Evolutionary conservation across 2,797 vertebrate genomes (phyloP).

Genomic region (Oreonectes daqikongensis): DNA sequence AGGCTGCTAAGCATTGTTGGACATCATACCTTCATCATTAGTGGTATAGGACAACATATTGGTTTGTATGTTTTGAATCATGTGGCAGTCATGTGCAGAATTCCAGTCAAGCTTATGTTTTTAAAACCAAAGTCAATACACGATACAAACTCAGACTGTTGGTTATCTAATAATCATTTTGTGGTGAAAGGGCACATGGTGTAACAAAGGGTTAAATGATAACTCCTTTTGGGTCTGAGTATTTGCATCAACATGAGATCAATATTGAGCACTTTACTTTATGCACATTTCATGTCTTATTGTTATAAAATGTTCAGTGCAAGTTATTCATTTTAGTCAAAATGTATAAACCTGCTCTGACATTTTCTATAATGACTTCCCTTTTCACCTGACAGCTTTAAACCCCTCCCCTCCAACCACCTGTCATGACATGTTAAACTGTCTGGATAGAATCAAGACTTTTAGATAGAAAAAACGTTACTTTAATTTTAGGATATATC

Average conservation of each 20-base stretch:
- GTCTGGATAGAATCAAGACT: background rate
- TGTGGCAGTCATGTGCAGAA: slow-evolving; percentile 42
- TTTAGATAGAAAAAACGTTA: too few relatives aligned
- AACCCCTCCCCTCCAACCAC: background rate
- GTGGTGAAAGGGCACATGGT: background rate
- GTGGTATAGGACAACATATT: background rate
- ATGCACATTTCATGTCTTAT: background rate
- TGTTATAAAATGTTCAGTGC: too few relatives aligned
- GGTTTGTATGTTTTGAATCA: slow-evolving; percentile 1
- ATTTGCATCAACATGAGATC: background rate
- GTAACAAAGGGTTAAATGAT: background rate
- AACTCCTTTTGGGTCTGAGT: background rate
- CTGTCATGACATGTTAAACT: background rate
- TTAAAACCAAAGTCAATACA: background rate
- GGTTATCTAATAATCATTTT: background rate
- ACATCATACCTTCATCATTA: background rate
- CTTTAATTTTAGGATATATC: too few relatives aligned
- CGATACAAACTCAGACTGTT: background rate
- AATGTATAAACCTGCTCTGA: too few relatives aligned
- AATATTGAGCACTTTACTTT: background rate
- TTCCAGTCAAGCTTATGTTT: slow-evolving; percentile 26
- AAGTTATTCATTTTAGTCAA: background rate
- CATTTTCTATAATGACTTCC: too few relatives aligned
- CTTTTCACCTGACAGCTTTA: too few relatives aligned
- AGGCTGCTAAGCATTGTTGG: background rate